Evolutionary conservation across 2,888 invertebrate genomes (phyloP).

Genomic region (Drosophila barbarae): DNA sequence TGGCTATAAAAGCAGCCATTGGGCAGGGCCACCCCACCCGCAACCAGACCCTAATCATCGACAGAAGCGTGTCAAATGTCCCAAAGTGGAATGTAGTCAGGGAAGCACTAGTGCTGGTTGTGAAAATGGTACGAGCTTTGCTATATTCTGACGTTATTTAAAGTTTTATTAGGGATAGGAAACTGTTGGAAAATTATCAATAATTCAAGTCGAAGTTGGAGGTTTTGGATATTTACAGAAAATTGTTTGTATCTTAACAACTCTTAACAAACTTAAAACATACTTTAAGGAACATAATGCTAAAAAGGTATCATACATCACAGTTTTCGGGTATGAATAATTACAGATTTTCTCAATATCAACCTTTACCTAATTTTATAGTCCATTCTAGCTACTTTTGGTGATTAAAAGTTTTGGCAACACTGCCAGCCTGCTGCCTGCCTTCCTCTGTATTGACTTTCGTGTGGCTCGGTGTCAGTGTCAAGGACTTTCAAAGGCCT

Average conservation of each 20-base stretch:
- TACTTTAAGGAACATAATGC: not conserved
- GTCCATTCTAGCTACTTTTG: not conserved
- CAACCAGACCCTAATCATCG: slow-evolving; percentile 26
- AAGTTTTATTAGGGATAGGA: not conserved
- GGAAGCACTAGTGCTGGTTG: not conserved
- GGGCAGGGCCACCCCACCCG: slow-evolving; percentile 7
- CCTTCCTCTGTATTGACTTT: slow-evolving; percentile 8
- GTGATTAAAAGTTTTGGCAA: not conserved
- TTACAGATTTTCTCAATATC: not conserved
- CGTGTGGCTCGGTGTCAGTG: slow-evolving; percentile 55
- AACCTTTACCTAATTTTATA: no score
- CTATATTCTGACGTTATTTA: not conserved
- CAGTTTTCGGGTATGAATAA: no score
- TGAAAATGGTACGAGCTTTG: not conserved
- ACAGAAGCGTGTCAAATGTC: slow-evolving; percentile 40
- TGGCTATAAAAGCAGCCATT: slow-evolving; percentile 5
- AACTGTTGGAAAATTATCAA: not conserved
- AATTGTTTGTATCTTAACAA: no score
- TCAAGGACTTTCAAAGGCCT: slow-evolving; percentile 54
- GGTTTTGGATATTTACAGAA: no score
- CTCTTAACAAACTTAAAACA: no score
- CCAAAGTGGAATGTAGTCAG: slow-evolving; percentile 5
- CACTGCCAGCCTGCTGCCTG: slow-evolving; percentile 1
- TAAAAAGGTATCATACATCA: no score
- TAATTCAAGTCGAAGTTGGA: not conserved